phyloP scores from a whole-genome alignment of 2,888 invertebrate genomes.

The Scotopteryx bipunctaria region DNA sequence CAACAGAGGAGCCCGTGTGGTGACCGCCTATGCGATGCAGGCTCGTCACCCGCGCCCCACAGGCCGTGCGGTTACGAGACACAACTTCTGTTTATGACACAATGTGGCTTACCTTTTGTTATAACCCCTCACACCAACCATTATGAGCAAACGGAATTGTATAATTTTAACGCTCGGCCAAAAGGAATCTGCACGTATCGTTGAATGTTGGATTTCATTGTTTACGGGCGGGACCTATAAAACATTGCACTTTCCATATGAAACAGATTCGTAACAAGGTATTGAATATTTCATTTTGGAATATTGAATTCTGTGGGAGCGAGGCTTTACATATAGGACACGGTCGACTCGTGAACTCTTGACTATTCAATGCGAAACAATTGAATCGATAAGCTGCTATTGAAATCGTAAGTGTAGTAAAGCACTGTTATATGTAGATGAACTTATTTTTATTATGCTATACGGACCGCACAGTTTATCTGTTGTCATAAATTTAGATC shows the following conservation, averaged over 20 bases:
- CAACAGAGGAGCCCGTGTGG: slow-evolving; percentile 52
- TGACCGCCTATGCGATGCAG: slow-evolving; percentile 44
- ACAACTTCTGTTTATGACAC: slow-evolving; percentile 48
- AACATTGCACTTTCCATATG: slow-evolving; percentile 55
- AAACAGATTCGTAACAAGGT: slow-evolving; percentile 53
- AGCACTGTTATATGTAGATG: slow-evolving; percentile 16
- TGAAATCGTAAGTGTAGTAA: slow-evolving; percentile 39
- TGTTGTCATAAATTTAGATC: slow-evolving; percentile 29
- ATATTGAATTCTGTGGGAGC: slow-evolving; percentile 58
- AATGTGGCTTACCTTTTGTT: slow-evolving; percentile 36
- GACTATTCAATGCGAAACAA: slow-evolving; percentile 38
- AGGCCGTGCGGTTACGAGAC: slow-evolving; percentile 48
- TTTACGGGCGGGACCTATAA: slow-evolving; percentile 44
- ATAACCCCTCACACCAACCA: slow-evolving; percentile 19
- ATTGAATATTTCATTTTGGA: slow-evolving; percentile 69
- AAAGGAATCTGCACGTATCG: slow-evolving; percentile 13
- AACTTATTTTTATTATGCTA: slow-evolving; percentile 26
- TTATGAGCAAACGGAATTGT: slow-evolving; percentile 20
- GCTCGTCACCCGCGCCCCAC: slow-evolving; percentile 41
- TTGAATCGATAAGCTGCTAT: slow-evolving; percentile 47
- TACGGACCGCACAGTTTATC: slow-evolving; percentile 24
- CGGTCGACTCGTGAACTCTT: slow-evolving; percentile 33
- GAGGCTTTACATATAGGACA: slow-evolving; percentile 35
- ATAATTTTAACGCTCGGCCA: slow-evolving; percentile 8
- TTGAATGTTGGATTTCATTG: slow-evolving; percentile 31